Base-by-base conservation (phyloP, 2,888 invertebrate species). In the Neoitamus cyanurus region DNA sequence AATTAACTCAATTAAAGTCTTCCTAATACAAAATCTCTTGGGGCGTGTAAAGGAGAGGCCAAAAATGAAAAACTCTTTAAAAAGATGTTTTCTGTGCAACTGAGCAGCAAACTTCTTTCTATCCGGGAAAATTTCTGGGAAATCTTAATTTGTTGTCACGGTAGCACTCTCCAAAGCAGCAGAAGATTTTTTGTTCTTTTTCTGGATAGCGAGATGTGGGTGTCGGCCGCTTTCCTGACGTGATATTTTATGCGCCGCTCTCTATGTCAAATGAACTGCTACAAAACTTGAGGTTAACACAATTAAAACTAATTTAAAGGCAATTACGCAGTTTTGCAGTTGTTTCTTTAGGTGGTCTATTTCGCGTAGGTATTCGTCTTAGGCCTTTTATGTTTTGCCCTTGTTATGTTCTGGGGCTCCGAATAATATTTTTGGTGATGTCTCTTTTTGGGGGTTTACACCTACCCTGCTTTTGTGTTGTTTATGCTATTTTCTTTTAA, bases 261-360 rank as follows among this genome's bases (percentile, higher is more conserved):
- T 72, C 72, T 2, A n/a, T n/a, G 34, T 28, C 34, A 30, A 72
- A 34, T 34, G 7, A 11, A 72, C 31, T 72, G 34, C 31, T 34
- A n/a, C 30, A 30, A 72, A 30, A 30, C 30, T 37, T 42, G 46
- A 28, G 77, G 37, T 42, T 37, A 46, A 42, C 30, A 46, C 42
- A 77, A 77, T 77, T 77, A 77, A 77, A 77, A 77, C 46, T 77
- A 77, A 77, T 77, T 77, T 77, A 77, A 77, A 72, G 72, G 15
- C 31, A 31, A 72, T 72, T 72, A 34, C 70, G 70, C 20, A 72
- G 7, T 72, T 72, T 72, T 58, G 25, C 2, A 58, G 72, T 72
- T 31, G 1, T 30, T 72, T 72, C 25, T 69, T 69, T n/a, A 11
- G 5, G 11, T 31, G n/a, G 6, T 30, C 30, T 30, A 5, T 70